These are phyloP conservation scores for Schizopygopsis malacanthus DNA, from an alignment of 2,797 vertebrate species.

Conservation along the genomic window DNA sequence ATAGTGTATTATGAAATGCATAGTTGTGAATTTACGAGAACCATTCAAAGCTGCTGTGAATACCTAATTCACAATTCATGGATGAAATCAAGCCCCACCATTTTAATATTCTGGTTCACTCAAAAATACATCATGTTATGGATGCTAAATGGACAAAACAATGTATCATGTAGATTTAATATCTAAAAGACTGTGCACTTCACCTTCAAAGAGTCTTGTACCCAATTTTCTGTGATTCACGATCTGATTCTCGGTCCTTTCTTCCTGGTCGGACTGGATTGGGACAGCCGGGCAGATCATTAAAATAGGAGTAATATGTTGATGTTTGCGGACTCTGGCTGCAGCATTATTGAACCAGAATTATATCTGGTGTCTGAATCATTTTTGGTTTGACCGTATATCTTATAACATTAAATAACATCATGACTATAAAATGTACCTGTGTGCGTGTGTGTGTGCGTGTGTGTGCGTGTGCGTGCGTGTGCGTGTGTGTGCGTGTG, in stretches of 20 bases:
- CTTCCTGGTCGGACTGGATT: not conserved
- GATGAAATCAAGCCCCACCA: not conserved
- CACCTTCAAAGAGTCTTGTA: slow-evolving; percentile 69
- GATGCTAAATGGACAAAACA: not conserved
- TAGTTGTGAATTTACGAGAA: too few relatives aligned
- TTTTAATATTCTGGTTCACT: not conserved
- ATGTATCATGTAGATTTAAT: not conserved
- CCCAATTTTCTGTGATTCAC: slow-evolving; percentile 64
- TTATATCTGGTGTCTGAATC: too few relatives aligned
- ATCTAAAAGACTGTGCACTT: not conserved
- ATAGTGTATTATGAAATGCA: not conserved
- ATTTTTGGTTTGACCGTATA: not conserved
- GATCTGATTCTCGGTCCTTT: not conserved
- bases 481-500: not conserved
- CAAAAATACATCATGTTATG: not conserved
- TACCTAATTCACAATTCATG: not conserved
- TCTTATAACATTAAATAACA: not conserved
- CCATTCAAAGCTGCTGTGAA: too few relatives aligned
- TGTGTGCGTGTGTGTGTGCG: not conserved
- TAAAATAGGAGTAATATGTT: not conserved
- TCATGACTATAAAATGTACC: not conserved
- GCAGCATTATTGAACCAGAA: not conserved
- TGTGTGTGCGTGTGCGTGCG: slow-evolving; percentile 13
- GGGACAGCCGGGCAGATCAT: not conserved
- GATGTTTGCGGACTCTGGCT: not conserved